phyloP scores from a whole-genome alignment of 2,113 vertebrate species.

The Tursiops truncatus region DNA sequence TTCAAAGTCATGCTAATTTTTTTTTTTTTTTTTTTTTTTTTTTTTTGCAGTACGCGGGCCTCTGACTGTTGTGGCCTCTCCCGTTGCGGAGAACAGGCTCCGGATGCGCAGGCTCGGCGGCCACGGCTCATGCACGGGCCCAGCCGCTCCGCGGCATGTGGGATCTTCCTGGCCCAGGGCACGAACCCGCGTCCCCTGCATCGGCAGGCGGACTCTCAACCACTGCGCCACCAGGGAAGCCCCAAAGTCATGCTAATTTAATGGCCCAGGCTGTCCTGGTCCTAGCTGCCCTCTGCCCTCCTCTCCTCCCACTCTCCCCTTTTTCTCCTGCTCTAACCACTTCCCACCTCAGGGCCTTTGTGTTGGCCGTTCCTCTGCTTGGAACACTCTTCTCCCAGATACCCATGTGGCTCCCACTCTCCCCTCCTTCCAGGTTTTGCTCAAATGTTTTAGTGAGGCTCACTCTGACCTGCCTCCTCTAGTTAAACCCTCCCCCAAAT shows the following conservation, averaged over 20 bases:
- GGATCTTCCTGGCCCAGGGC: too few relatives aligned
- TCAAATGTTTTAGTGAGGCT: neutral
- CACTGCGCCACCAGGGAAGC: too few relatives aligned
- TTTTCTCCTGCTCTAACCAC: neutral
- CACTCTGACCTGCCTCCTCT: neutral
- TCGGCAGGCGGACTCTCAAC: too few relatives aligned
- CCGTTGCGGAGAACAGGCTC: too few relatives aligned
- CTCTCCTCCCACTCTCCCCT: neutral
- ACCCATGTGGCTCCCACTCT: neutral
- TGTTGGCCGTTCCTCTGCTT: neutral
- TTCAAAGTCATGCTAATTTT: neutral
- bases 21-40: too few relatives aligned
- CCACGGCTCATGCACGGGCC: too few relatives aligned
- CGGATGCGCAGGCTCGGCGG: too few relatives aligned
- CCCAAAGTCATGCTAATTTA: neutral
- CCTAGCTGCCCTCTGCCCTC: neutral
- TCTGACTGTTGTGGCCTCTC: too few relatives aligned
- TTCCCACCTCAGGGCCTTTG: neutral
- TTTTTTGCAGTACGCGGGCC: too few relatives aligned
- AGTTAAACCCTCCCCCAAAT: neutral
- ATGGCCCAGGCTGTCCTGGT: neutral
- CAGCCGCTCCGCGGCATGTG: too few relatives aligned
- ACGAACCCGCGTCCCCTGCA: too few relatives aligned
- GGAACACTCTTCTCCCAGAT: neutral
- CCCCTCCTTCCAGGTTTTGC: neutral